Evolutionary conservation across 2,888 invertebrate species (phyloP).

Genomic region (Pollenia labialis): DNA sequence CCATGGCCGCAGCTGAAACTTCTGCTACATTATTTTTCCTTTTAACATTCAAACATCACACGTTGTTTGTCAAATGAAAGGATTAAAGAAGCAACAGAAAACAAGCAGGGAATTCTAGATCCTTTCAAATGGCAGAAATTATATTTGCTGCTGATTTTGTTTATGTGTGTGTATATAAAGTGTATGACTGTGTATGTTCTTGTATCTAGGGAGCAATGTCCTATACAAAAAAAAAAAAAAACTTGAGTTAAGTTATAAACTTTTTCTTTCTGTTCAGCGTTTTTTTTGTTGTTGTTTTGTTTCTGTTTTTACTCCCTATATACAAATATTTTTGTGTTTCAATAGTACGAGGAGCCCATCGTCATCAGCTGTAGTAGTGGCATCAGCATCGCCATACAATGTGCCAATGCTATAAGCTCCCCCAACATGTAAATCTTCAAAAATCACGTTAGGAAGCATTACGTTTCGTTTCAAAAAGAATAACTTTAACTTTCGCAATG

Average conservation of each 20-base stretch:
- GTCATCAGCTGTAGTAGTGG: background rate
- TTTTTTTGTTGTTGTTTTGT: conserved; percentile 54
- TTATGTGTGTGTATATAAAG: conserved; percentile 10
- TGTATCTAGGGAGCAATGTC: conserved; percentile 64
- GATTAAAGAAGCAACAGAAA: conserved; percentile 1
- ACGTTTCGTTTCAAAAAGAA: conserved; percentile 57
- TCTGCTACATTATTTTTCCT: background rate
- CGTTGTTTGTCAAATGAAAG: conserved; percentile 58
- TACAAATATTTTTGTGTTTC: conserved; percentile 37
- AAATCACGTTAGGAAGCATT: conserved; percentile 59
- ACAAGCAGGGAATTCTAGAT: conserved; percentile 29
- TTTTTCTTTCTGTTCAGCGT: conserved; percentile 67
- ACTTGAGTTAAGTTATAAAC: conserved; percentile 64
- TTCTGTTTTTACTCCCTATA: conserved; percentile 24
- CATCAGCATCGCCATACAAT: conserved; percentile 39
- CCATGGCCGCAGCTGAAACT: conserved; percentile 1
- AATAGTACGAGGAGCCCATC: conserved; percentile 54
- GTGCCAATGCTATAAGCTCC: conserved; percentile 56
- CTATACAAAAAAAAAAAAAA: conserved; percentile 35
- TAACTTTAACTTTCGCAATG: conserved; percentile 56
- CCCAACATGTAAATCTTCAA: conserved; percentile 61
- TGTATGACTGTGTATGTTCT: conserved; percentile 8
- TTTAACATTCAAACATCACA: conserved; percentile 57
- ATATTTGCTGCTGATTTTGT: conserved; percentile 55
- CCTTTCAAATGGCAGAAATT: conserved; percentile 52